These are phyloP conservation scores for Sebastolobus alascanus DNA, from an alignment of 2,797 vertebrate species.

Conservation along the genomic window DNA sequence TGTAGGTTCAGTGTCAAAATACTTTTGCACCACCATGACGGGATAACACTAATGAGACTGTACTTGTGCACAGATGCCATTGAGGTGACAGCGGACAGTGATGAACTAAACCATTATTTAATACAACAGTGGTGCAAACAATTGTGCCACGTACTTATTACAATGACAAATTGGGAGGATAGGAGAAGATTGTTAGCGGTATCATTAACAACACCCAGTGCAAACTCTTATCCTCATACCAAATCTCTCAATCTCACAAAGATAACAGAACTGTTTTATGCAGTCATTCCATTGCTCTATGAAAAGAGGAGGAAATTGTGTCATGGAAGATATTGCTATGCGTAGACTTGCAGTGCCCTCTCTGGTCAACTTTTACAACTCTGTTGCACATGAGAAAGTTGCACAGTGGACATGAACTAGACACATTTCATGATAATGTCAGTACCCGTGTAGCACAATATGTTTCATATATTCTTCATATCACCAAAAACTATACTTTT, in stretches of 20 bases:
- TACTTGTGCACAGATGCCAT: conserved; percentile 9
- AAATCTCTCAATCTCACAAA: conserved; percentile 5
- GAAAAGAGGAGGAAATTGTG: conserved; percentile 4
- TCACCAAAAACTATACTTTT: conserved; percentile 1
- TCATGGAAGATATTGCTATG: conserved; percentile 12
- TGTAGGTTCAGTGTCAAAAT: conserved; percentile 22
- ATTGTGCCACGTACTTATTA: conserved; percentile 27
- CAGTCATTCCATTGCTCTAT: conserved; percentile 12
- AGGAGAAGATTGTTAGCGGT: not conserved
- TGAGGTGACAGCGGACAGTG: conserved; percentile 14
- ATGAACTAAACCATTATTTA: conserved; percentile 5
- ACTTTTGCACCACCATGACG: conserved; percentile 24
- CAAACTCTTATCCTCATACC: conserved; percentile 19
- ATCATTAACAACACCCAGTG: not conserved
- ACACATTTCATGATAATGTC: not conserved
- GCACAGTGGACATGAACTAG: not conserved
- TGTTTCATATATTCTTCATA: conserved; percentile 36
- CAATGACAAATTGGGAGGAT: conserved; percentile 7
- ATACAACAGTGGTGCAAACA: conserved; percentile 30
- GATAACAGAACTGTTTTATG: not conserved
- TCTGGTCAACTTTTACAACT: conserved; percentile 29
- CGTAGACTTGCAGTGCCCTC: conserved; percentile 32
- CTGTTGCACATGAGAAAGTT: not conserved
- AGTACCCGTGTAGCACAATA: conserved; percentile 22
- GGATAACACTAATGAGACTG: not conserved